Base-by-base conservation (phyloP, 2,888 invertebrate genomes). In the Cylindroiulus punctatus region DNA sequence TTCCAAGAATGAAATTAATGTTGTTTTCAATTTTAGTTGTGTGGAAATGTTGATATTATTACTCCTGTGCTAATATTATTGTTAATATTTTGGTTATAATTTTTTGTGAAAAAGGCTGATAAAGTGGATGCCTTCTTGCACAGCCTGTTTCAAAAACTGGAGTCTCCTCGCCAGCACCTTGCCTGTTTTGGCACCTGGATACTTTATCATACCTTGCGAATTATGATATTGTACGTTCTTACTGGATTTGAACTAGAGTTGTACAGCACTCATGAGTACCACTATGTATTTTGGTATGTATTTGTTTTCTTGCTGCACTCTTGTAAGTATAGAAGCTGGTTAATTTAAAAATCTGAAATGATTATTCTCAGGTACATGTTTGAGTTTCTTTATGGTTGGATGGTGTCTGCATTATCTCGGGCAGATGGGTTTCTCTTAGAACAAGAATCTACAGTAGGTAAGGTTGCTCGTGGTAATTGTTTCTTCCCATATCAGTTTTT, bases 161-260 rank as follows among this genome's bases (percentile, higher is more conserved):
- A 95, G 85, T 92, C 93, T 44, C 93, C 94, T 26, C 92, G 95
- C 32, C 94, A 94, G 81, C 95, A 96, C 90, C 91, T 94, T 84
- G 95, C 97, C 0, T 97, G 96, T 91, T 96, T 96, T 90, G 96
- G 96, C 86, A 98, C 98, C 0, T 99, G 98, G 98, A 94, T 98
- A 65, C 93, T 99, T 88, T 98, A 98, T 92, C 97, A 98, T 91
- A 97, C 97, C 83, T 93, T 98, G 84, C 92, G 95, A 82, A 94
- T 97, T 47, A 98, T 98, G 97, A 95, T 97, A 89, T 95, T 97
- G 90, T 98, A 97, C 91, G 93, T 98, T 57, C 93, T 98, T 89
- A 95, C 97, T 32, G 98, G 98, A 0, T 96, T 99, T 89, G 98
- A 98, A 90, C 93, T 99, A 86, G 98, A 99, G 91, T 92, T 99